These are phyloP conservation scores for Mesorhabditis sp. DNA, from an alignment of 2,888 invertebrate species.

Conservation along the genomic window DNA sequence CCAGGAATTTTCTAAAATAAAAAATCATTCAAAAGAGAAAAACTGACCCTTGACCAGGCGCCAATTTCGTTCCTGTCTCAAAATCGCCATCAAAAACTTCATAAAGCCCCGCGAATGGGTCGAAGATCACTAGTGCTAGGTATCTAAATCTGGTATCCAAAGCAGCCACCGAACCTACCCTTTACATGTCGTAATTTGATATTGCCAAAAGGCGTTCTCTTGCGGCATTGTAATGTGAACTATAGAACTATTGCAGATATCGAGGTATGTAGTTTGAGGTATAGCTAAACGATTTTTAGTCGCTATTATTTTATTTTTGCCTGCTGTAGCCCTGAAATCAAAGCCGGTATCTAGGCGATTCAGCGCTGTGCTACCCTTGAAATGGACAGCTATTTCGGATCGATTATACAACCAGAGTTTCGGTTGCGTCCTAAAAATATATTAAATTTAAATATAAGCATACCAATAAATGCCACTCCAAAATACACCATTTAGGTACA, in stretches of 20 bases:
- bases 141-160: neutral
- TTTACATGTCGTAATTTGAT: slow-evolving; percentile 1
- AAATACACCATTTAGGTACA: neutral
- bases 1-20: neutral
- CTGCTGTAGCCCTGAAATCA: neutral
- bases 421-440: neutral
- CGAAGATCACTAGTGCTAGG: neutral
- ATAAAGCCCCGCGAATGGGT: slow-evolving; percentile 3
- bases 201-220: neutral
- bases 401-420: neutral
- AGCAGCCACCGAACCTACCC: neutral
- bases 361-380: neutral
- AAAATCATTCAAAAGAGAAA: neutral
- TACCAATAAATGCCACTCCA: neutral
- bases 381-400: neutral
- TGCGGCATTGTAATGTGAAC: slow-evolving; percentile 1
- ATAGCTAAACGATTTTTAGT: neutral
- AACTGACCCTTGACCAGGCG: neutral
- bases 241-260: neutral
- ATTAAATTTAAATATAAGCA: too few relatives aligned
- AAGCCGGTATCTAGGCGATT: neutral
- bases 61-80: neutral
- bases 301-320: neutral
- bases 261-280: neutral
- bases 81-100: slow-evolving; percentile 2